Evolutionary conservation across 2,888 invertebrate species (phyloP).

Genomic region (Molanna angustata): DNA sequence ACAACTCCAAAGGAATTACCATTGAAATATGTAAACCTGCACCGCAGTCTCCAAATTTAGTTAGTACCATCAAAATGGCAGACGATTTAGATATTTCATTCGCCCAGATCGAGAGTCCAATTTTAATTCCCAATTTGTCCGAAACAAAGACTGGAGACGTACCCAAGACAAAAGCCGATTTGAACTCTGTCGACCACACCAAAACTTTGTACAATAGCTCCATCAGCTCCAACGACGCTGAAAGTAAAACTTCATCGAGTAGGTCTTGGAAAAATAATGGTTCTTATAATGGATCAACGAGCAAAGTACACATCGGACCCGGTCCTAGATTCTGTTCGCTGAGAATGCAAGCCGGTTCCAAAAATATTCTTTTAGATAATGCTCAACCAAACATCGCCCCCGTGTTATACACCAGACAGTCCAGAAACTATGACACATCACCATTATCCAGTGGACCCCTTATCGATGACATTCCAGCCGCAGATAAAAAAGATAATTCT

Average conservation of each 20-base stretch:
- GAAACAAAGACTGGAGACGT: constrained; percentile 19
- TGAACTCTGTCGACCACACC: constrained; percentile 22
- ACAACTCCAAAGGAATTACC: constrained; percentile 2
- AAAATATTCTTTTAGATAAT: constrained; percentile 77
- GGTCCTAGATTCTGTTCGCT: constrained; percentile 77
- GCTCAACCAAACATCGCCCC: constrained; percentile 70
- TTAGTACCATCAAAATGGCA: constrained; percentile 18
- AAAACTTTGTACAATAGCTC: constrained; percentile 41
- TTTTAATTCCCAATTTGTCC: constrained; percentile 24
- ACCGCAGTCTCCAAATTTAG: constrained; percentile 15
- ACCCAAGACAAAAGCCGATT: constrained; percentile 26
- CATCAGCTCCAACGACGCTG: constrained; percentile 49
- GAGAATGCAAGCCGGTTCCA: constrained; percentile 73
- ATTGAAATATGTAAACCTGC: constrained; percentile 13
- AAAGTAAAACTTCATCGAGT: constrained; percentile 50
- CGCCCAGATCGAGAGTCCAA: constrained; percentile 28
- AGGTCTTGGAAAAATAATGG: constrained; percentile 48
- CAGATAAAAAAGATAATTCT: constrained; percentile 41
- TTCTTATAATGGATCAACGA: constrained; percentile 51
- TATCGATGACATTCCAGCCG: constrained; percentile 35
- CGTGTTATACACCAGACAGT: constrained; percentile 67
- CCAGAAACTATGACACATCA: constrained; percentile 48
- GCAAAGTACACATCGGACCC: constrained; percentile 46
- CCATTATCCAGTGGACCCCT: constrained; percentile 9
- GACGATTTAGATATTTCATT: constrained; percentile 25